A percentile compares a stretch with the other conserved stretches of the same genome.
Evolutionary conservation across 2,888 invertebrate species (phyloP).

Genomic region (Apodemia mormo): DNA sequence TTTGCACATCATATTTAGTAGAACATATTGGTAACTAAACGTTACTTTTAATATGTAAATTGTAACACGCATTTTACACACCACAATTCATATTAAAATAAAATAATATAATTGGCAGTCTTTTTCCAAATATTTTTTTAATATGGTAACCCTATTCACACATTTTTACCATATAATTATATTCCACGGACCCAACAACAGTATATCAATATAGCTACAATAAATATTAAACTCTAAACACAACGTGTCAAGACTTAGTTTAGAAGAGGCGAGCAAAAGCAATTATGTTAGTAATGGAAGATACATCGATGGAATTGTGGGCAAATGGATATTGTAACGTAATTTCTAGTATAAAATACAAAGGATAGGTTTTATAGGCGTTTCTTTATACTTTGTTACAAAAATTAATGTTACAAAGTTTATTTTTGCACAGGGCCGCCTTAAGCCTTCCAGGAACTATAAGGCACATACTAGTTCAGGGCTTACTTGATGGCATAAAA

Average conservation of each 20-base stretch:
- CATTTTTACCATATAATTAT: not conserved
- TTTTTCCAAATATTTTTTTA: not conserved
- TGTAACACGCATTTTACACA: too few species aligned
- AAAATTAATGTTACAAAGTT: not conserved
- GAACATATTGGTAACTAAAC: too few species aligned
- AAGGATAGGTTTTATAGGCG: not conserved
- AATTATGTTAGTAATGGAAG: conserved; percentile 12
- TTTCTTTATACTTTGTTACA: not conserved
- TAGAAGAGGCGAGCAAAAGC: not conserved
- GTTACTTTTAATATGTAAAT: too few species aligned
- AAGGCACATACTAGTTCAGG: too few species aligned
- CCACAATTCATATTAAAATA: too few species aligned
- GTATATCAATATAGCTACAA: not conserved
- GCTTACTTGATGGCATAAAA: too few species aligned
- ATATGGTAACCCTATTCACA: not conserved
- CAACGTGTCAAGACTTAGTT: not conserved
- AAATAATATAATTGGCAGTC: too few species aligned
- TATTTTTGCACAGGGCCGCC: not conserved
- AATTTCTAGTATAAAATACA: conserved; percentile 9
- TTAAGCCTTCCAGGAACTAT: not conserved
- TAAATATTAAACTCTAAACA: not conserved
- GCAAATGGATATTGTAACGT: conserved; percentile 9
- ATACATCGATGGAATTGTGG: conserved; percentile 5
- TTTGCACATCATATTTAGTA: too few species aligned
- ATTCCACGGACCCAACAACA: not conserved